Evolutionary conservation across 2,113 vertebrate species (phyloP).

Genomic region (Callorhinus ursinus): DNA sequence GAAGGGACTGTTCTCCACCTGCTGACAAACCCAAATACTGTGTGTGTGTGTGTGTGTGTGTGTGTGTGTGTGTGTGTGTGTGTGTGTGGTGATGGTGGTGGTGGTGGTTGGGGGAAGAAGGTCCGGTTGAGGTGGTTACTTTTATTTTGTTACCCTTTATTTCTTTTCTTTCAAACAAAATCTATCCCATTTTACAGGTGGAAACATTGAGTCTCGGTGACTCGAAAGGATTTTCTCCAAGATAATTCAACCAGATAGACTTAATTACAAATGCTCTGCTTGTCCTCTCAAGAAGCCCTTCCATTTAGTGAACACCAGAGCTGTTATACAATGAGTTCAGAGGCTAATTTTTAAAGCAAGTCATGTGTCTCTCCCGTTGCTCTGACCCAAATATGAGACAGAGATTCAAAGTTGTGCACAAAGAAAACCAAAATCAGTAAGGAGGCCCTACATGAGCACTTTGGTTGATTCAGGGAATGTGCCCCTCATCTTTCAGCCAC

Average conservation of each 20-base stretch:
- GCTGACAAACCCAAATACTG: neutral
- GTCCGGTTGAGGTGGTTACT: neutral
- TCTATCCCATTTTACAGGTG: constrained; percentile 33
- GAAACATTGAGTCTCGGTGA: neutral
- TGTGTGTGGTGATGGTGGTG: neutral
- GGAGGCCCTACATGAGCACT: neutral
- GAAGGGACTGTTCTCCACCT: neutral
- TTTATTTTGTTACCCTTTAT: neutral
- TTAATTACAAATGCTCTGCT: neutral
- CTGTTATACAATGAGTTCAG: constrained; percentile 18
- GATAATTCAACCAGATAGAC: neutral
- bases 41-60: neutral
- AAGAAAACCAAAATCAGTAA: neutral
- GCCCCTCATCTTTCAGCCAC: neutral
- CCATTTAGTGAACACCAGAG: neutral
- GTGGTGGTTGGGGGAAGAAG: neutral
- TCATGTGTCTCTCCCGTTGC: neutral
- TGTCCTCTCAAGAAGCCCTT: neutral
- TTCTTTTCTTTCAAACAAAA: constrained; percentile 29
- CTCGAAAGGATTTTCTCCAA: neutral
- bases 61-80: neutral
- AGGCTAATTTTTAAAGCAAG: constrained; percentile 69
- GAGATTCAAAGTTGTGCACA: neutral
- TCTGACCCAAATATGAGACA: constrained; percentile 58
- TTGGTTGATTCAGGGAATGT: neutral